Base-by-base conservation (phyloP, 2,888 invertebrate genomes). In the Lamproptera curius region DNA sequence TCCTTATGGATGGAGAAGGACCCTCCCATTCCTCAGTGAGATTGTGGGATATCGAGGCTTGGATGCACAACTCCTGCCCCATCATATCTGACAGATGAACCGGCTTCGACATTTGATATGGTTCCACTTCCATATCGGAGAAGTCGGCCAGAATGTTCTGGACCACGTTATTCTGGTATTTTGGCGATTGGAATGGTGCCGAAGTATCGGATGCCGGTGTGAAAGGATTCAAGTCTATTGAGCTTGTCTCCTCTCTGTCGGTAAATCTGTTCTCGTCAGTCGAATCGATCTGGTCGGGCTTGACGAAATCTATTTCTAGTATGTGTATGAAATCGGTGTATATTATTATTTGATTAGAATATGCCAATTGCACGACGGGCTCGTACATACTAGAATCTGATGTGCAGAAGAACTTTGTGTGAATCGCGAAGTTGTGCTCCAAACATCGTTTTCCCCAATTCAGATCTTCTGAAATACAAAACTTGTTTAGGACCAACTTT, bases 351-450 rank as follows among this genome's bases (percentile, higher is more conserved):
- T 93, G 91, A 61, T 92, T 92, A 42, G 91, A 91, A 63, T 92
- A 92, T 6, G 92, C 91, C 38, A 93, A 80, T 65, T 92, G 92
- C 2, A 92, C 90, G 6, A 90, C 90, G 0, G 93, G 92, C 60
- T 92, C 91, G 63, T 94, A 94, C 73, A 90, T 89, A 16, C 95
- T 96, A 62, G 93, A 94, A 41, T 96, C 95, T 36, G 94, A 92
- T n/a, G 95, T 94, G 61, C 96, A 93, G 69, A 95, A 95, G 74
- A 97, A 96, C 70, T 95, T 95, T 59, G 96, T 96, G 78, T 98
- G 97, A 56, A 97, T 92, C 38, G 97, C 96, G 60, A 97, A 92
- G 68, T 97, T 96, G 74, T 98, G 97, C 67, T 93, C 92, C 48
- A 96, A 84, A 72, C 98, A 98, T 59, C 93, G 83, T 66, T 91